Conservation (phyloP, 2,888 invertebrate genomes). For the Campaea margaritaria region DNA sequence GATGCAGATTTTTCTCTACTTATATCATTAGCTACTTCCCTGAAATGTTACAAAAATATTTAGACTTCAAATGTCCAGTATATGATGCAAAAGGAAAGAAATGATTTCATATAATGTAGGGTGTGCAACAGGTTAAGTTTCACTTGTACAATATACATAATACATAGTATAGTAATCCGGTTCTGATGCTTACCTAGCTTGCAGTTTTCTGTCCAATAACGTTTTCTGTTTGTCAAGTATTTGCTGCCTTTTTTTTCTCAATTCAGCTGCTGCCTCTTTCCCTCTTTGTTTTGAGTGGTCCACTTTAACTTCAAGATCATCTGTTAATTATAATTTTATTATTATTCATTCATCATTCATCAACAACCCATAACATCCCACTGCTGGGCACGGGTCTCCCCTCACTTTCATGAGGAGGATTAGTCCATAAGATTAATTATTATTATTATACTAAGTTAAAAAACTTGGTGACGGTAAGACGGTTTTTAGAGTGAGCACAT, state of each 20-base stretch:
- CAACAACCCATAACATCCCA: no score
- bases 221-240: conserved; percentile 73
- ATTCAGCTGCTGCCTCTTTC: conserved; percentile 67
- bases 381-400: no score
- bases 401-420: no score
- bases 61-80: no score
- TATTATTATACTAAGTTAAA: neutral
- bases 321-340: conserved; percentile 43
- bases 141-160: no score
- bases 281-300: conserved; percentile 72
- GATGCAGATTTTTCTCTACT: conserved; percentile 70
- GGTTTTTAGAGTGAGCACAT: neutral
- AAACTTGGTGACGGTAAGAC: no score
- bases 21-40: conserved; percentile 74
- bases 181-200: conserved; percentile 68
- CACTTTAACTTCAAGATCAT: conserved; percentile 51
- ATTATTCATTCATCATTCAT: no score
- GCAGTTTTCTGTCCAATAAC: conserved; percentile 71
- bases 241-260: conserved; percentile 68
- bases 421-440: no score
- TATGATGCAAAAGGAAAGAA: neutral
- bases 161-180: no score
- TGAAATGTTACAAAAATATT: conserved; percentile 39
- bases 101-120: no score
- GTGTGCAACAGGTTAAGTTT: no score